These are phyloP conservation scores for Halichoerus grypus DNA, from an alignment of 2,113 vertebrate species.

Conservation along the genomic window DNA sequence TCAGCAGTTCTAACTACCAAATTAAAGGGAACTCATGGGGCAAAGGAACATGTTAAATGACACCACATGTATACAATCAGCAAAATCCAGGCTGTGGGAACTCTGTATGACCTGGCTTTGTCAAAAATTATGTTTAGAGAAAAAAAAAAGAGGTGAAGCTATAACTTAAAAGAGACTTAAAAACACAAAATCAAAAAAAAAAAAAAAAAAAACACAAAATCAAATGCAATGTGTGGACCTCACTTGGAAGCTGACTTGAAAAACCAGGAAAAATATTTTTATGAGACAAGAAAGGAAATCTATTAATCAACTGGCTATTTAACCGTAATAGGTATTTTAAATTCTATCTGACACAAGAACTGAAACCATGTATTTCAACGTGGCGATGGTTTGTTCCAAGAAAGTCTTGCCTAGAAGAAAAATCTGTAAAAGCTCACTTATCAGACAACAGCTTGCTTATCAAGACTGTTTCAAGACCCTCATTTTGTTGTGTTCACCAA, in stretches of 20 bases:
- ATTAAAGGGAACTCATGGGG: neutral
- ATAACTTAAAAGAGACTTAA: neutral
- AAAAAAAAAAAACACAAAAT: slow-evolving; percentile 35
- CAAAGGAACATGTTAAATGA: neutral
- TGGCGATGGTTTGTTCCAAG: neutral
- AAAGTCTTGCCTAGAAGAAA: neutral
- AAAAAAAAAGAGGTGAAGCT: neutral
- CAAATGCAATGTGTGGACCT: neutral
- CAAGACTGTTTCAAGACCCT: neutral
- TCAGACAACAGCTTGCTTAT: neutral
- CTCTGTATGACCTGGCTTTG: neutral
- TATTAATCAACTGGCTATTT: neutral
- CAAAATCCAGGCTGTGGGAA: neutral
- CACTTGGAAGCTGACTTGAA: neutral
- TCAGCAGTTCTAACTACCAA: neutral
- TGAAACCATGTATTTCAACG: neutral
- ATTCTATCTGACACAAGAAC: neutral
- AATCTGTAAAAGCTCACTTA: neutral
- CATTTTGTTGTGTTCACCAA: neutral
- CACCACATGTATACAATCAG: no score
- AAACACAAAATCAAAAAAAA: neutral
- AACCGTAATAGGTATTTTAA: neutral
- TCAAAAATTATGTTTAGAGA: neutral
- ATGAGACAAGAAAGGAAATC: neutral
- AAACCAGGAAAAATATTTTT: neutral